phyloP scores from a whole-genome alignment of 2,797 vertebrate species.

The Oreochromis mossambicus region DNA sequence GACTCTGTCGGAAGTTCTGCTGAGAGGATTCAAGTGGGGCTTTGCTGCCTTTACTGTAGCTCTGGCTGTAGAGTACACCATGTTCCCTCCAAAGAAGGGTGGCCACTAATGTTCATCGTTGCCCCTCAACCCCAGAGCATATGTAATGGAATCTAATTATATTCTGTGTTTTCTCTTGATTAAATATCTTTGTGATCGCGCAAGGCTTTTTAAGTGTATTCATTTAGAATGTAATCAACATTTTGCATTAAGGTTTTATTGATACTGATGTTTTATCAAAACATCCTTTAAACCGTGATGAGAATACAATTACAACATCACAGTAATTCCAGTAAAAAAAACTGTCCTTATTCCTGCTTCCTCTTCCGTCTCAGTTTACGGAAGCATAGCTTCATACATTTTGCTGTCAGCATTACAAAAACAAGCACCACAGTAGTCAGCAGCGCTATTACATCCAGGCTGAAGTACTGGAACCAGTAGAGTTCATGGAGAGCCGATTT shows the following conservation, averaged over 20 bases:
- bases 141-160: slow-evolving; percentile 1
- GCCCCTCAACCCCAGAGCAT: not conserved
- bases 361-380: slow-evolving; percentile 69
- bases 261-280: not conserved
- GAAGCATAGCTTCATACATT: slow-evolving; percentile 75
- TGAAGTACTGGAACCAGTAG: slow-evolving; percentile 92
- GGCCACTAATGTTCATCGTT: slow-evolving; percentile 68
- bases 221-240: not conserved
- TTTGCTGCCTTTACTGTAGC: slow-evolving; percentile 89
- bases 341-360: slow-evolving; percentile 59
- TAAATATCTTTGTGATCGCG: slow-evolving; percentile 49
- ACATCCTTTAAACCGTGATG: not conserved
- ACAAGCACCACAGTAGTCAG: slow-evolving; percentile 64
- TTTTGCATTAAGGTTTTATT: not conserved
- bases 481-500: slow-evolving; percentile 80
- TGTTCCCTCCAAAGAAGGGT: slow-evolving; percentile 82
- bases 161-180: slow-evolving; percentile 54
- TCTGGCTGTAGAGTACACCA: slow-evolving; percentile 85
- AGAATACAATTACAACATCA: not conserved
- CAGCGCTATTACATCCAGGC: slow-evolving; percentile 83
- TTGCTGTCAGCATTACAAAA: slow-evolving; percentile 62
- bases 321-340: not conserved
- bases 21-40: slow-evolving; percentile 90
- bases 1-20: slow-evolving; percentile 75
- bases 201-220: not conserved